Evolutionary conservation across 2,888 invertebrate genomes (phyloP), one percentile per base, ranked within the genome.

Genomic region (Microchrysa polita): DNA sequence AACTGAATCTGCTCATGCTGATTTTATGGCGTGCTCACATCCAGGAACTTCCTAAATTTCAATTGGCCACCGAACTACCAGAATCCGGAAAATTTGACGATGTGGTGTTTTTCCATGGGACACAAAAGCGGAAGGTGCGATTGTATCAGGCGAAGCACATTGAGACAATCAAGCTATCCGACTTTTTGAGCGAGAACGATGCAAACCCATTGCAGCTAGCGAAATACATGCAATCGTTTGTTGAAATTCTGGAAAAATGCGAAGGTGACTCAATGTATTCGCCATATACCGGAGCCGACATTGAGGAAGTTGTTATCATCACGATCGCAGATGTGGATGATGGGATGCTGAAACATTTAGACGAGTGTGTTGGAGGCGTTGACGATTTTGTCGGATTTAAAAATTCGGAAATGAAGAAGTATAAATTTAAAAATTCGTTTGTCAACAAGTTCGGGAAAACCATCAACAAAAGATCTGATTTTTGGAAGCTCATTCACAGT

Each of bases 51-150:
- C 2, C 1, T 27, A 5, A 44, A 16, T 72, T 72, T 72, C 16
- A 5, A 34, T 34, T 34, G 27, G 27, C 27, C 7, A 34, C 27
- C 27, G 27, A 34, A 34, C 27, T 34, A 34, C 23, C 59, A 18
- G 72, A 42, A 9, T 59, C 72, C 7, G 72, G 60, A 23, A 72
- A 72, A 48, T 72, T 72, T 9, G 72, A 72, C 42, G 72, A 72
- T 27, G 60, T 59, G 2, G 60, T 72, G 20, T 60, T 72, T 2
- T 48, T 44, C 12, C 44, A 44, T 60, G 12, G 18, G 14, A n/a
- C 1, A 22, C 2, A 48, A 5, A 14, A 27, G 16, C 16, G 27
- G 44, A 59, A n/a, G 4, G 14, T 44, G 14, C 72, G 72, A 23
- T 20, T 72, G 7, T 10, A 60, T 23, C 72, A 72, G 48, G 59